phyloP scores from a whole-genome alignment of 2,888 invertebrate genomes.

The Nephrocerus scutellatus region DNA sequence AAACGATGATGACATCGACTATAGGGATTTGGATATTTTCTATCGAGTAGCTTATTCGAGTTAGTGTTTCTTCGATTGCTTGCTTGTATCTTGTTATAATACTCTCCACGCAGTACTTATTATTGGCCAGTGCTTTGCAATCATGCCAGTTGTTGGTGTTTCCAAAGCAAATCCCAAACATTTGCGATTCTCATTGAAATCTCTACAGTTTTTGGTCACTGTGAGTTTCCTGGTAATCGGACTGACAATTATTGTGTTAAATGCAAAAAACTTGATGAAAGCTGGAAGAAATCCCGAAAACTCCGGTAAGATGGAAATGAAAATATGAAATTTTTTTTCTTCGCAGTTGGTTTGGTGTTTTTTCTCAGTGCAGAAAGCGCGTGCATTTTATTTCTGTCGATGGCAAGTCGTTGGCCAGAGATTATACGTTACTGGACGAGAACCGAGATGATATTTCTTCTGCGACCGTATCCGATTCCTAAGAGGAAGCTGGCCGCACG shows the following conservation, averaged over 20 bases:
- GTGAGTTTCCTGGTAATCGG: conserved; percentile 27
- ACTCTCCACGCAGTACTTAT: conserved; percentile 49
- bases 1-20: too few species aligned
- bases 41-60: conserved; percentile 50
- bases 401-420: conserved; percentile 39
- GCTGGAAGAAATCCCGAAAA: conserved; percentile 42
- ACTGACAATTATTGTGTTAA: conserved; percentile 23
- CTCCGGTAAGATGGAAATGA: conserved; percentile 29
- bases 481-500: conserved; percentile 29
- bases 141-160: conserved; percentile 51
- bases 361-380: conserved; percentile 33
- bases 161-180: conserved; percentile 40
- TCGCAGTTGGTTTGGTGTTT: conserved; percentile 38
- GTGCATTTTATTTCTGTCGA: conserved; percentile 34
- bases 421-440: conserved; percentile 39
- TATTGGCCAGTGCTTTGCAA: conserved; percentile 51
- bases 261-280: conserved; percentile 26
- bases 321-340: conserved; percentile 1
- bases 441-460: conserved; percentile 37
- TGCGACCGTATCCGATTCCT: conserved; percentile 33
- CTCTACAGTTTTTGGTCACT: conserved; percentile 29
- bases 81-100: too few species aligned
- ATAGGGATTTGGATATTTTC: conserved; percentile 41
- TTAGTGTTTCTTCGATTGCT: conserved; percentile 20
- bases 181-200: conserved; percentile 33